Conservation (phyloP, 2,113 vertebrate genomes). For the Ascaphus truei region DNA sequence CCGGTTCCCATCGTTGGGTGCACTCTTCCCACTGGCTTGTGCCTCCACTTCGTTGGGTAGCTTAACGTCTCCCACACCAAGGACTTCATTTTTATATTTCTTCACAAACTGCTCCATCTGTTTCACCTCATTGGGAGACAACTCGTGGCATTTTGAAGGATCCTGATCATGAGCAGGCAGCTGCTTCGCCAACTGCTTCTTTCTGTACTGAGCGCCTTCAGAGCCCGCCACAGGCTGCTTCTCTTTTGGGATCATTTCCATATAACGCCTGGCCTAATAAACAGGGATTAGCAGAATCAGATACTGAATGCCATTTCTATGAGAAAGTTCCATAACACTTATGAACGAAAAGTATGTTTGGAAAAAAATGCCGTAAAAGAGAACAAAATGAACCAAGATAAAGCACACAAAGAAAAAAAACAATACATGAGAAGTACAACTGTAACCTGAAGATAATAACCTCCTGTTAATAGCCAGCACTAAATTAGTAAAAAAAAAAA, state of each 20-base stretch:
- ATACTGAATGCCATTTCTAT: conserved; percentile 41
- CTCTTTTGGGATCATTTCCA: conserved; percentile 91
- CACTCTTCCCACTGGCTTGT: conserved; percentile 38
- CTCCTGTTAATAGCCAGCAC: too few species aligned
- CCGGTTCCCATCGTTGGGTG: conserved; percentile 48
- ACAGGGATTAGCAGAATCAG: conserved; percentile 32
- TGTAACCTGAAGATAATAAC: too few species aligned
- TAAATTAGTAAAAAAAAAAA: too few species aligned
- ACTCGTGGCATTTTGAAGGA: conserved; percentile 88
- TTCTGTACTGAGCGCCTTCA: conserved; percentile 88
- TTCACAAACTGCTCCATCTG: conserved; percentile 94
- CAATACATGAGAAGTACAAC: background rate
- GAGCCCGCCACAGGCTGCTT: conserved; percentile 87
- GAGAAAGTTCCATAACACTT: conserved; percentile 28
- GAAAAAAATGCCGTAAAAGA: too few species aligned
- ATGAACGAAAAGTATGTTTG: too few species aligned
- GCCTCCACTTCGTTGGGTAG: conserved; percentile 75
- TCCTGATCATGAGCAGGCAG: conserved; percentile 96
- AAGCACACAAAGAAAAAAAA: background rate
- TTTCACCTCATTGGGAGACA: conserved; percentile 85
- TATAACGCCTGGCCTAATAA: conserved; percentile 84
- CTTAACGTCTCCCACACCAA: conserved; percentile 86
- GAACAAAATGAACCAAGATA: too few species aligned
- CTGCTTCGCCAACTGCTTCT: conserved; percentile 94
- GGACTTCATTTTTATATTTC: conserved; percentile 90